phyloP scores from a whole-genome alignment of 1,140 invertebrate genomes.

The Brachionus angularis region DNA sequence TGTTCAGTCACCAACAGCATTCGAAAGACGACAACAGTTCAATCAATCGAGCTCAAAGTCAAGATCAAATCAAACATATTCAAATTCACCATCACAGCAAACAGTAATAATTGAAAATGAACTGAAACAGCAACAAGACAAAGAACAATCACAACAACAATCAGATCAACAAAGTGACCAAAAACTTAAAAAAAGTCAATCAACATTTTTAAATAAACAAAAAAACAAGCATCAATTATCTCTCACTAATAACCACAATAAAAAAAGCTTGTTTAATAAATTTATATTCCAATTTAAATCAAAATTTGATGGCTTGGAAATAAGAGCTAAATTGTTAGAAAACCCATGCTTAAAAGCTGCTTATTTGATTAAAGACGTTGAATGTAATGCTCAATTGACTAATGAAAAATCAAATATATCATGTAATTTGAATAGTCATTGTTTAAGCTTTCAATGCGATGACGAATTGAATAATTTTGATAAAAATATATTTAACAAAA shows the following conservation, averaged over 20 bases:
- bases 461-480: neutral
- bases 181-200: no score
- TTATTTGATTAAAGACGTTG: constrained; percentile 18
- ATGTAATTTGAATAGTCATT: constrained; percentile 24
- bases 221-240: constrained; percentile 26
- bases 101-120: no score
- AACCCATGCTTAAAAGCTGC: constrained; percentile 30
- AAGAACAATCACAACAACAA: no score
- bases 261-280: constrained; percentile 25
- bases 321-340: constrained; percentile 31
- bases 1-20: no score
- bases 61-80: no score
- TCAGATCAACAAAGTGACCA: no score
- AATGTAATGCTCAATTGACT: neutral
- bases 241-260: neutral
- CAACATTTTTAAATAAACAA: constrained; percentile 19
- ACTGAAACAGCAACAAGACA: no score
- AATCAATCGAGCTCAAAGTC: neutral
- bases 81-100: no score
- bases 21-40: neutral
- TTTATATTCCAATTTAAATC: constrained; percentile 17
- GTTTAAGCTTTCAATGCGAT: constrained; percentile 35
- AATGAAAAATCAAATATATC: neutral
- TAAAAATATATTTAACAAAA: neutral
- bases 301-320: constrained; percentile 35